Conservation (phyloP, 2,113 vertebrate genomes). For the Myrmophylax atrothorax region DNA sequence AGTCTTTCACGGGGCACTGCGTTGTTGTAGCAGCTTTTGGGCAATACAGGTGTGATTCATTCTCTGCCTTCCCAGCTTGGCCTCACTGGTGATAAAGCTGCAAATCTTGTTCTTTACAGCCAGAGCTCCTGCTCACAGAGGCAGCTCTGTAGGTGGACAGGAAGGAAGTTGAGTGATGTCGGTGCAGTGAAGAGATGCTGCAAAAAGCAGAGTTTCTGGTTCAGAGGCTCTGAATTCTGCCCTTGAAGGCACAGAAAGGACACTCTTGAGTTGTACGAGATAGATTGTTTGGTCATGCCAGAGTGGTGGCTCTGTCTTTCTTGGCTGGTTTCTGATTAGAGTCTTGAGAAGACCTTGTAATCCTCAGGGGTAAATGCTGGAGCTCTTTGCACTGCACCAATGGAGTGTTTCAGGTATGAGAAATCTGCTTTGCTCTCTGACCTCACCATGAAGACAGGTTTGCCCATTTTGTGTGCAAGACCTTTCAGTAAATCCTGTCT, state of each 20-base stretch:
- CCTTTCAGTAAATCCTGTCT: background rate
- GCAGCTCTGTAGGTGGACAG: background rate
- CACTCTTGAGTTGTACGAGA: background rate
- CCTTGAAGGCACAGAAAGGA: background rate
- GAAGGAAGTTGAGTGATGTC: background rate
- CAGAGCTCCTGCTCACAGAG: background rate
- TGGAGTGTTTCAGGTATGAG: background rate
- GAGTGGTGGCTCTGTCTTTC: background rate
- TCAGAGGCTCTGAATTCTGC: background rate
- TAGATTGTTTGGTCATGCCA: background rate
- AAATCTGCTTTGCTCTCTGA: background rate
- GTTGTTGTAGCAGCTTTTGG: background rate
- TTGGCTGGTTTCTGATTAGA: background rate
- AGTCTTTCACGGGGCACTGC: background rate
- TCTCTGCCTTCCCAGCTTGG: background rate
- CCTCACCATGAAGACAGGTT: background rate
- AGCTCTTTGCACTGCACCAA: background rate
- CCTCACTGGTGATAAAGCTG: background rate
- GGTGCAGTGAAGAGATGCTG: background rate
- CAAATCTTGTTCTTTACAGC: background rate
- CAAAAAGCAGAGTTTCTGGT: background rate
- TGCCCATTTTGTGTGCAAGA: background rate
- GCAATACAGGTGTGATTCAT: background rate
- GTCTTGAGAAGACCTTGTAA: background rate
- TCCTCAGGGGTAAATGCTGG: background rate